phyloP scores from a whole-genome alignment of 2,888 invertebrate species.

The Strigamia maritima region DNA sequence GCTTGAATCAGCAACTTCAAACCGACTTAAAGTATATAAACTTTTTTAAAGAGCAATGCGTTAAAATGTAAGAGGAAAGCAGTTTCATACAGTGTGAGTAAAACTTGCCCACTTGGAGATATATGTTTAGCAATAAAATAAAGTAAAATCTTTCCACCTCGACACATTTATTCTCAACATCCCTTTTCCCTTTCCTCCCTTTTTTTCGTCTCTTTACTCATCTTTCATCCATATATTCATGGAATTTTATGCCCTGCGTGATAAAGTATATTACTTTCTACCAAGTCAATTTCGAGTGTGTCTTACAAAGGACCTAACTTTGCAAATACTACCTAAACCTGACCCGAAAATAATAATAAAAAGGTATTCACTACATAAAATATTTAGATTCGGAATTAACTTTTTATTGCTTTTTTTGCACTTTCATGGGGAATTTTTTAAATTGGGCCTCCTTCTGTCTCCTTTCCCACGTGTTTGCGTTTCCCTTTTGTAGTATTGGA shows the following conservation, averaged over 20 bases:
- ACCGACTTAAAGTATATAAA: neutral
- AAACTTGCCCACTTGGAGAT: neutral
- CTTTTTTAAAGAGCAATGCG: conserved; percentile 4
- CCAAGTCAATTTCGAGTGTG: neutral
- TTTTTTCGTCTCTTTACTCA: neutral
- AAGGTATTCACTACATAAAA: neutral
- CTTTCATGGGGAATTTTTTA: neutral
- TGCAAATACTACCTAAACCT: neutral
- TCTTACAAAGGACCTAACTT: neutral
- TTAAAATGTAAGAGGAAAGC: neutral
- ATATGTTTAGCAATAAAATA: conserved; percentile 4
- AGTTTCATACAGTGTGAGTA: neutral
- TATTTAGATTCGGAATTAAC: neutral
- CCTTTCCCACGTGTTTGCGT: neutral
- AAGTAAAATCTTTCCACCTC: conserved; percentile 4
- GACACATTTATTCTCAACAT: conserved; percentile 4
- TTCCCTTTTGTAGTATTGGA: neutral
- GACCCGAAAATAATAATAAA: neutral
- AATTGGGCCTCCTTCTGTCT: neutral
- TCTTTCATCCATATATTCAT: conserved; percentile 4
- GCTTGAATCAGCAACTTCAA: neutral
- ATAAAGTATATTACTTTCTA: neutral
- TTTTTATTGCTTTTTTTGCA: neutral
- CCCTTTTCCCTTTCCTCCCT: neutral
- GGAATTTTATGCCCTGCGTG: neutral